Evolutionary conservation across 2,888 invertebrate species (phyloP), one percentile per base, ranked within the genome.

Genomic region (Ormyrus labotus): DNA sequence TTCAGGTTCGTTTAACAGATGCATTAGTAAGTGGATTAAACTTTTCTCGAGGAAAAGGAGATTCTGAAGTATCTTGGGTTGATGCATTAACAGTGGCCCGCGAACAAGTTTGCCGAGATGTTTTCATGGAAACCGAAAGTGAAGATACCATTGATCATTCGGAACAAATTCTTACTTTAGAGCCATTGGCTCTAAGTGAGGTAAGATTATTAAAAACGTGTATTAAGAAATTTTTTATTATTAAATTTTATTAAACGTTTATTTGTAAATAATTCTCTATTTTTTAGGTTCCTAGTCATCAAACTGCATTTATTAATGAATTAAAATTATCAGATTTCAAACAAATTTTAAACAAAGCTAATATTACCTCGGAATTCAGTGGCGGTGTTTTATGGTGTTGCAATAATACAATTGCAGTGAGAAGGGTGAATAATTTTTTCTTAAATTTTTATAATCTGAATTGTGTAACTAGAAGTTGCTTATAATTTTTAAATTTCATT

Each of bases 61-160:
- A 97, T 87, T 95, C 97, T 0, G 99, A 99, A 91, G 94, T 99
- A n/a, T 97, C 99, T 0, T 99, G 99, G 99, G 93, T 99, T 10
- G 95, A 97, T 89, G 97, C 96, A 0, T 92, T 94, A 84, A 94
- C 97, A 78, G 93, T 93, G 10, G 92, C 94, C 13, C 89, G 91
- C 57, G 91, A 91, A 84, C 90, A 90, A 79, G 86, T 90, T 73
- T 90, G 90, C 74, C 91, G 94, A 0, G 93, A 94, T 67, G 92
- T 94, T 67, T 94, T 94, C 83, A 92, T 93, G 69, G 94, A 94
- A 84, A 91, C 92, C 0, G 91, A 91, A 85, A 85, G 91, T 78
- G 91, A 91, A 58, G 86, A 89, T 55, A 91, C 90, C 55, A 86
- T 89, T 57, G 91, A 92, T 83, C 92, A 92, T 77, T 88, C 83